Evolutionary conservation across 2,888 invertebrate species (phyloP).

Genomic region (Tinea trinotella): DNA sequence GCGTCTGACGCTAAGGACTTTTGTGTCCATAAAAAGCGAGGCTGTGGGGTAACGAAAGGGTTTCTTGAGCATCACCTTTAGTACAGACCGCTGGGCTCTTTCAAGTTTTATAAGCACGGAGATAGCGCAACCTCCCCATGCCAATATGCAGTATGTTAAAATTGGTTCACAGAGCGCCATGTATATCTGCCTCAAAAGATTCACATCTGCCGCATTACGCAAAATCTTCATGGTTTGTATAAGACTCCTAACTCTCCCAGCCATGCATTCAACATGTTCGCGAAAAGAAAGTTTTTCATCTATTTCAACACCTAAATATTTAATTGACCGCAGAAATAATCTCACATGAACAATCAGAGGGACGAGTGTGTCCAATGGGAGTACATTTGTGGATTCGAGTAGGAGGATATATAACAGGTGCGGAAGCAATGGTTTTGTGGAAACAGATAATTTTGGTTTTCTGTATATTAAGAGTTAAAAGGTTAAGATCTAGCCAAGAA

Average conservation of each 20-base stretch:
- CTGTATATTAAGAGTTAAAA: slow-evolving; percentile 3
- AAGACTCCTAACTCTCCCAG: slow-evolving; percentile 23
- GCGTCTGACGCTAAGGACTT: slow-evolving; percentile 5
- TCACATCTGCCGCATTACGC: slow-evolving; percentile 21
- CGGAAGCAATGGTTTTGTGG: slow-evolving; percentile 3
- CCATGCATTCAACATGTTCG: slow-evolving; percentile 20
- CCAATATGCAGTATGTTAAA: slow-evolving; percentile 23
- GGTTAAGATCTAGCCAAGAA: neutral
- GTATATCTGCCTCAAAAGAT: slow-evolving; percentile 23
- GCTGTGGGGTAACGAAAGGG: slow-evolving; percentile 4
- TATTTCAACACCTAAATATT: slow-evolving; percentile 19
- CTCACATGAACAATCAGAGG: neutral
- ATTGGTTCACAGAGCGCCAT: slow-evolving; percentile 23
- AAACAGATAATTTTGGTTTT: slow-evolving; percentile 16
- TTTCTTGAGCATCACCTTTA: slow-evolving; percentile 19
- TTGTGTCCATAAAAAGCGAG: neutral
- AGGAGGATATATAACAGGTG: neutral
- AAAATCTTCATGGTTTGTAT: slow-evolving; percentile 22
- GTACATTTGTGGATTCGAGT: neutral
- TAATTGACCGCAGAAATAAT: neutral
- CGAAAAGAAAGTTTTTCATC: slow-evolving; percentile 21
- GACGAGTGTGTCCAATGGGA: neutral
- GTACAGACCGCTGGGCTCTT: slow-evolving; percentile 20
- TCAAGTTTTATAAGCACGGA: slow-evolving; percentile 15
- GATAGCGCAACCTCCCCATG: slow-evolving; percentile 24